Evolutionary conservation across 2,888 invertebrate genomes (phyloP).

Genomic region (Mechanitis mazaeus): DNA sequence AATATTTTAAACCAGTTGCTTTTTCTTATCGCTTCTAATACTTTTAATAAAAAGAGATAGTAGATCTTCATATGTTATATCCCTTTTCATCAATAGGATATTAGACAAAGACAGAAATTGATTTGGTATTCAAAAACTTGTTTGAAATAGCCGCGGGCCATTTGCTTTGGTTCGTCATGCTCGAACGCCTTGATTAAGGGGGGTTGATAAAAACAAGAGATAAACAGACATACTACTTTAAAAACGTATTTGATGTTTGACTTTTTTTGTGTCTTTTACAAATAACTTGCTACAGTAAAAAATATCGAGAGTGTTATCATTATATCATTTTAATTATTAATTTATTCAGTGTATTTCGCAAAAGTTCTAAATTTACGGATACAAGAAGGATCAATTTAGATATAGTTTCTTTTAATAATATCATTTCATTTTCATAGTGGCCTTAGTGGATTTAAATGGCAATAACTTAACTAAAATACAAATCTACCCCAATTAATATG

Average conservation of each 20-base stretch:
- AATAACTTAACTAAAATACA: neutral
- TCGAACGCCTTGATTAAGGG: slow-evolving; percentile 57
- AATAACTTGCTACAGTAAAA: no score
- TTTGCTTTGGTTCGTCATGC: slow-evolving; percentile 65
- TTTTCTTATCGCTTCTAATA: slow-evolving; percentile 2
- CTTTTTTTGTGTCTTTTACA: no score
- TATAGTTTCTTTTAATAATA: no score
- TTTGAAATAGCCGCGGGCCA: slow-evolving; percentile 61
- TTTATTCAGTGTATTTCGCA: no score
- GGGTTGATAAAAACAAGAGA: slow-evolving; percentile 39
- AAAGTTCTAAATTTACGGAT: no score
- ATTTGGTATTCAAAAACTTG: slow-evolving; percentile 36
- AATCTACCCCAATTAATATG: neutral
- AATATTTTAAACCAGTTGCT: slow-evolving; percentile 26
- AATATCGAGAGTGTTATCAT: no score
- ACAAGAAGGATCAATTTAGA: no score
- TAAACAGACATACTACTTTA: slow-evolving; percentile 23
- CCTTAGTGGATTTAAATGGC: neutral
- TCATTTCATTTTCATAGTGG: no score
- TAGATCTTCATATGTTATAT: slow-evolving; percentile 14
- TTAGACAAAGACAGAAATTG: slow-evolving; percentile 21
- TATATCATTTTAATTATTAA: no score
- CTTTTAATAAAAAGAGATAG: slow-evolving; percentile 7
- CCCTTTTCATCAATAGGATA: slow-evolving; percentile 22
- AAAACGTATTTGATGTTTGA: no score